Base-by-base conservation (phyloP, 2,888 invertebrate genomes). In the Sisyra terminalis region DNA sequence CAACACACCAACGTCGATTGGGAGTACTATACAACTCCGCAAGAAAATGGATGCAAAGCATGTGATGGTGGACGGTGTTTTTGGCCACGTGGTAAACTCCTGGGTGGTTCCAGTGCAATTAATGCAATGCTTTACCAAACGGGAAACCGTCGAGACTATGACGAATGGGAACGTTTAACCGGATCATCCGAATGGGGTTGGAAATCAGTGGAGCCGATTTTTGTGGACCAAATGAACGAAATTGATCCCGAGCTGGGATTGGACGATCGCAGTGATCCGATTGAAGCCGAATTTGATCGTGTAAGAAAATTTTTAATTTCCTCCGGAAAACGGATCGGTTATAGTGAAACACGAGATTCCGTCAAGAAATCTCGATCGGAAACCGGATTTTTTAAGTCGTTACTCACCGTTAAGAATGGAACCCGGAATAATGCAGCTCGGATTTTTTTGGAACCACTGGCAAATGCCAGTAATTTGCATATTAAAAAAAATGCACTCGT, bases 41-140 rank as follows among this genome's bases (percentile, higher is more conserved):
- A 68, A n/a, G 46, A 55, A 2, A 49, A 50, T 2, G 54, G 54
- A 15, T 66, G 67, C 44, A 50, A 57, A 18, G 58, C 63, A 2
- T 50, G 56, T 41, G 53, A 50, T n/a, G 50, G 55, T 9, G 53
- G 54, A 14, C 44, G 51, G 6, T 71, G 73, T 50, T 57, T 53
- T 39, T 75, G 70, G 71, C 65, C 71, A 0, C 60, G 71, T 14
- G 75, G 75, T 0, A 76, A 78, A 53, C 69, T 69, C 9, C 57
- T 76, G 15, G 83, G 82, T 0, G 83, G 82, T 0, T 65, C 69
- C 2, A 73, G 75, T 10, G 62, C 65, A 0, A 65, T 77, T 3
- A 81, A 81, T 55, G 73, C 65, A 9, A 75, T 80, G 76, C 43
- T 78, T 1, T 75, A 80, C 53, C 54, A 75, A 0, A 61, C 73